phyloP scores from a whole-genome alignment of 2,888 invertebrate genomes.

The Aromia moschata region DNA sequence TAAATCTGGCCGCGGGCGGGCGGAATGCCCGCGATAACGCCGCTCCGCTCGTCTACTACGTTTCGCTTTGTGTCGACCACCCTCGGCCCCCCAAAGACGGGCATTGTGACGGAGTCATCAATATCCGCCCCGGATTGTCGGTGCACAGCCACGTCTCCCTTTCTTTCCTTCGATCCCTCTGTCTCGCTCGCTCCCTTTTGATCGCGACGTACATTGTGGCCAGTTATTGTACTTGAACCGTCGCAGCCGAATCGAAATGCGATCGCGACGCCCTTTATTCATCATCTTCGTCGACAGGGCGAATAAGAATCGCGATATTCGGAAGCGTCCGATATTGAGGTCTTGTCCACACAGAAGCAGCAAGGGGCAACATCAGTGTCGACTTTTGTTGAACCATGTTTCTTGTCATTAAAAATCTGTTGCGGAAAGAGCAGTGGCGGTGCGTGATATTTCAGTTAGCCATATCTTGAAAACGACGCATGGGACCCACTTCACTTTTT shows the following conservation, averaged over 20 bases:
- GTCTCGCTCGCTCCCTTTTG: constrained; percentile 15
- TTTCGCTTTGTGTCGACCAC: constrained; percentile 38
- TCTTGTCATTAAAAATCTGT: too few species aligned
- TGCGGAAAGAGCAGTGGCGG: too few species aligned
- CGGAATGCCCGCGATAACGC: constrained; percentile 33
- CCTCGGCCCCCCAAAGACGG: constrained; percentile 38
- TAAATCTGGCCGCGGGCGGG: constrained; percentile 35
- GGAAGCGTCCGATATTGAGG: too few species aligned
- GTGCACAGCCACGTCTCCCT: constrained; percentile 33
- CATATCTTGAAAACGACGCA: too few species aligned
- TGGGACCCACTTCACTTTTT: too few species aligned
- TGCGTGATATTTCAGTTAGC: too few species aligned
- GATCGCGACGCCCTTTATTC: too few species aligned
- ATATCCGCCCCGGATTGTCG: constrained; percentile 38
- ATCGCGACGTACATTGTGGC: constrained; percentile 1
- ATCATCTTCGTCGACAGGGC: too few species aligned
- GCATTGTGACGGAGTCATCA: constrained; percentile 40
- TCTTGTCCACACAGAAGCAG: too few species aligned
- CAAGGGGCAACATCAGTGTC: too few species aligned
- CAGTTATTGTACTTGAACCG: constrained; percentile 1
- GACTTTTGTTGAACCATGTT: too few species aligned
- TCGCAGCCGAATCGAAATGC: neutral
- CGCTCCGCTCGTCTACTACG: constrained; percentile 34
- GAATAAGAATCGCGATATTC: too few species aligned
- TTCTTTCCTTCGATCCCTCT: constrained; percentile 2